Conservation (phyloP, 2,888 invertebrate species). For the Trachelus troglodyta region DNA sequence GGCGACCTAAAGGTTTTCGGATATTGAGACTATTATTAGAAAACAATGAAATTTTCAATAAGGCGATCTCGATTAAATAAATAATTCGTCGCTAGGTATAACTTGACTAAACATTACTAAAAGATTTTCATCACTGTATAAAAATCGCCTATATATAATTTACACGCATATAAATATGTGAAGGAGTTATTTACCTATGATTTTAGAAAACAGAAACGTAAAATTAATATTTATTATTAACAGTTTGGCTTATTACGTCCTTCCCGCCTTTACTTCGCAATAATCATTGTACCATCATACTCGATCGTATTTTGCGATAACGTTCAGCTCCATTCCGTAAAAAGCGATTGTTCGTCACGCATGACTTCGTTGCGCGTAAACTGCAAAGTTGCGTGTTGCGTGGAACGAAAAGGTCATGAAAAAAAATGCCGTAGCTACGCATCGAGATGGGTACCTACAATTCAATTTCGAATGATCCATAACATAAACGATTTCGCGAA, state of each 20-base stretch:
- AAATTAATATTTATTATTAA: background rate
- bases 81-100: background rate
- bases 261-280: background rate
- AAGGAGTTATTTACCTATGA: background rate
- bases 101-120: background rate
- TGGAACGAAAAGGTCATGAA: background rate
- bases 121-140: background rate
- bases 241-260: background rate
- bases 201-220: background rate
- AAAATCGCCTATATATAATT: background rate
- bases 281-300: background rate
- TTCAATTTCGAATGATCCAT: background rate
- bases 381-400: background rate
- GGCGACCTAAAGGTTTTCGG: too few species aligned
- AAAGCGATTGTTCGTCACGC: background rate
- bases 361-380: background rate
- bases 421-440: background rate
- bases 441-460: background rate
- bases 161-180: background rate
- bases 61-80: background rate
- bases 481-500: background rate
- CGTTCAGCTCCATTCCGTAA: background rate
- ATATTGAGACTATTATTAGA: too few species aligned
- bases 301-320: background rate
- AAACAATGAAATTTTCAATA: background rate